Conservation (phyloP, 1,140 invertebrate genomes). For the Pseudomyrmex pallidus region DNA sequence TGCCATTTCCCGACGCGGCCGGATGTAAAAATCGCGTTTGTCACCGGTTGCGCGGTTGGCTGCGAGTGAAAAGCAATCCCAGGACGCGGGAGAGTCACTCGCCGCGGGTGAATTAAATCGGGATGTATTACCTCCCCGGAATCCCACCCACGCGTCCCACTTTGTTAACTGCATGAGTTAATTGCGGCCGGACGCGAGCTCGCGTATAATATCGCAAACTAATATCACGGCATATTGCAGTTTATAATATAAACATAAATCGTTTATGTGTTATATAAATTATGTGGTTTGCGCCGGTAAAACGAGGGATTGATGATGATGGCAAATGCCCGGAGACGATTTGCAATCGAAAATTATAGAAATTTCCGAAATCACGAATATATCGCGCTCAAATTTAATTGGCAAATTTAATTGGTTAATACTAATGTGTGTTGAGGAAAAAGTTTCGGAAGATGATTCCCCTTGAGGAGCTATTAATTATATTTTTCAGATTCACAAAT, state of each 20-base stretch:
- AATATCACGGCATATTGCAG: neutral
- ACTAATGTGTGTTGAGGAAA: too few species aligned
- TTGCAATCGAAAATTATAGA: too few species aligned
- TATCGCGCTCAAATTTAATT: too few species aligned
- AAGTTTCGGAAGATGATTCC: too few species aligned
- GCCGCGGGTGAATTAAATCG: slow-evolving; percentile 19
- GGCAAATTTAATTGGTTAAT: too few species aligned
- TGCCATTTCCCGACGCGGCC: slow-evolving; percentile 39
- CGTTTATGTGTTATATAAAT: neutral
- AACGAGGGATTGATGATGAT: neutral
- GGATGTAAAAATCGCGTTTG: slow-evolving; percentile 51
- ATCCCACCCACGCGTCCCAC: neutral
- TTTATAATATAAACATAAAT: slow-evolving; percentile 2
- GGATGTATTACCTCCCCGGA: neutral
- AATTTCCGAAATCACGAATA: too few species aligned
- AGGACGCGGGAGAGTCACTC: neutral
- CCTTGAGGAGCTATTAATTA: too few species aligned
- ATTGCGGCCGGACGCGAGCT: neutral
- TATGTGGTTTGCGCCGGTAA: neutral
- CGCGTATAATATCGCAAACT: neutral
- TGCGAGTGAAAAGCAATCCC: slow-evolving; percentile 31
- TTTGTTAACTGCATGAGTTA: slow-evolving; percentile 4
- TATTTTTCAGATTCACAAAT: too few species aligned
- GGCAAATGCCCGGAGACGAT: too few species aligned
- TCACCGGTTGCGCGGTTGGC: neutral